Evolutionary conservation across 2,888 invertebrate genomes (phyloP), one percentile per base, ranked within the genome.

Genomic region (Campoplex nolae): DNA sequence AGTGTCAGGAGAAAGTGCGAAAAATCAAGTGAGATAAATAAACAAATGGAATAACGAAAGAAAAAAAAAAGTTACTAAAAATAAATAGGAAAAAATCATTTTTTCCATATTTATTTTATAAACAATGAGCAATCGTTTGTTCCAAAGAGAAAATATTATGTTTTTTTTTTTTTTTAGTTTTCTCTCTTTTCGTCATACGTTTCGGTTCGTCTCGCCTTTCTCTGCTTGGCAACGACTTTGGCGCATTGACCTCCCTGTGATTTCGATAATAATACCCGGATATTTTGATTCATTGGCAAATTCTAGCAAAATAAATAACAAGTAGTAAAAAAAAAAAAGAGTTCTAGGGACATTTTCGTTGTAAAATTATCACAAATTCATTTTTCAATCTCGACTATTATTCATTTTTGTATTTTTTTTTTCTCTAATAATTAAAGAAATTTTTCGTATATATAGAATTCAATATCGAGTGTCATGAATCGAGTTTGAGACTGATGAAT

Each of bases 1-100:
- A 76, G 81, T 32, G 18, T 58, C 68, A 51, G 51, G n/a, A 76
- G 80, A 70, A 65, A 74, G 68, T 87, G n/a, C 74, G n/a, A 82
- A 48, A 54, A 67, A 56, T 67, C 13, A 23, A 73, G 54, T n/a
- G 54, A 74, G 54, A 67, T 38, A 56, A 16, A 28, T 2, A 28
- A n/a, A 62, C 32, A n/a, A 28, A 35, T n/a, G 35, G 3, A n/a
- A 48, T 0, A 23, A 6, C 38, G 48, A 35, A 32, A 32, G 1
- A 48, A 48, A 6, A 48, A 16, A n/a, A 23, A 51, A 71, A 32
- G 2, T 23, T 23, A 13, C 2, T 11, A 13, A 13, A 23, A 13
- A 62, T 0, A 6, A 42, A 42, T 68, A 42, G 11, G 11, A 45
- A 45, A 45, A 35, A 45, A 28, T 28, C 8, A 28, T 11, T 28